These are phyloP conservation scores for Coenobita brevimanus DNA, from an alignment of 1,140 invertebrate species.

Conservation along the genomic window DNA sequence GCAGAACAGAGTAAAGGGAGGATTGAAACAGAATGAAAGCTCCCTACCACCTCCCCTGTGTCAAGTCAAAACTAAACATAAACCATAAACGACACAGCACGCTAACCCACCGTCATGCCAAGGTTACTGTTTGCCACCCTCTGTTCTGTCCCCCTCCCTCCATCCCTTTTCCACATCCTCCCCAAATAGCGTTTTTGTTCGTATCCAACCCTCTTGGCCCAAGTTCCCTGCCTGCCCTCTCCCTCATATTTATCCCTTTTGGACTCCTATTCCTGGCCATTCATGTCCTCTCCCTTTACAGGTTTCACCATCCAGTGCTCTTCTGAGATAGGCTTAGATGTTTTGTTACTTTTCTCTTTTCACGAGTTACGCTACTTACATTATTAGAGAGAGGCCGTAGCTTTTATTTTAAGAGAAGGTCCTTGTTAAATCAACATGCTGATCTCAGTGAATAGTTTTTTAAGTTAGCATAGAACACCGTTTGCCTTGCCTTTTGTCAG, in stretches of 20 bases:
- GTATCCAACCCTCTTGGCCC: neutral
- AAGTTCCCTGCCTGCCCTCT: conserved; percentile 20
- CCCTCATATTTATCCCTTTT: conserved; percentile 6
- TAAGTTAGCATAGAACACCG: neutral
- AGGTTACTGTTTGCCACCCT: conserved; percentile 28
- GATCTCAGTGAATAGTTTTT: conserved; percentile 12
- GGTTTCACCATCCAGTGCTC: conserved; percentile 54
- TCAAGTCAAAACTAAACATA: conserved; percentile 2
- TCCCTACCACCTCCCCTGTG: neutral
- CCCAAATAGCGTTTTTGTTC: conserved; percentile 26
- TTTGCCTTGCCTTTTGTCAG: neutral
- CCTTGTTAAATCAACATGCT: no score
- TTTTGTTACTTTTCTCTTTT: neutral
- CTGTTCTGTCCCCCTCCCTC: conserved; percentile 1
- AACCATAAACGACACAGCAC: conserved; percentile 12
- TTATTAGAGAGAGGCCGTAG: neutral
- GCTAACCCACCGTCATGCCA: conserved; percentile 2
- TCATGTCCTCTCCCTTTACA: conserved; percentile 19
- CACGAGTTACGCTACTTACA: neutral
- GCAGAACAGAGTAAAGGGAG: no score
- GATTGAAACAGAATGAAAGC: no score
- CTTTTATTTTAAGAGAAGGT: neutral
- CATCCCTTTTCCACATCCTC: no score
- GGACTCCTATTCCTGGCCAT: neutral
- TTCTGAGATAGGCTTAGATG: conserved; percentile 36